Base-by-base conservation (phyloP, 2,113 vertebrate species). In the Benitochromis conjunctus region DNA sequence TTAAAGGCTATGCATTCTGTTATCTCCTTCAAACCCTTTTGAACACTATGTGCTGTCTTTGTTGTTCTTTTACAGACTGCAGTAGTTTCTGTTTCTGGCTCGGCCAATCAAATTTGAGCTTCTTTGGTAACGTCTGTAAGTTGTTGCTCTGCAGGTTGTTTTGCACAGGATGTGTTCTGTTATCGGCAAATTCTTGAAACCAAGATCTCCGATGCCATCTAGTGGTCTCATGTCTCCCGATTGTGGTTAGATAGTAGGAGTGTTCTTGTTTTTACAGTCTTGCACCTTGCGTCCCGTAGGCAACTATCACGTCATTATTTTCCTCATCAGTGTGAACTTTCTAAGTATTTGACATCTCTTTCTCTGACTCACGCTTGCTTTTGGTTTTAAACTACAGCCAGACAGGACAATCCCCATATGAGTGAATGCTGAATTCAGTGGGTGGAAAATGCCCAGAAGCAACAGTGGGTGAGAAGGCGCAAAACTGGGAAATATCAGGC, bases 201-300 rank as follows among this genome's bases (percentile, higher is more conserved):
- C 16, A 14, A 69, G 60, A 2, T 87, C 55, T 60, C 36, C 83
- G 74, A 5, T 38, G 78, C 74, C 91, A 93, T 79, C 92, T 91
- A 92, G 87, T 91, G 91, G 38, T 19, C 5, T 9, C 12, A 10
- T 53, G 3, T 36, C 36, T 38, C n/a, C 29, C 29, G 11, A 14
- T 64, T 18, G 46, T 76, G 46, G 46, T 53, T 53, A 76, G 46
- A 53, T 13, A 31, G 43, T 31, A 29, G 43, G 43, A 19, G 46
- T 29, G 9, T 13, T 3, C 16, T 51, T 51, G 43, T 74, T 51
- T 74, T 51, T 18, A 19, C 24, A 5, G 0, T 2, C 26, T 53
- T 53, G 46, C 46, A 12, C 1, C 46, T 34, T 3, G 18, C 6
- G 34, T 31, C 29, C 46, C 16, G 24, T 53, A 29, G 26, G 26